Percentiles rank a stretch among this genome's conserved stretches.
These are phyloP conservation scores for Rissa tridactyla DNA, from an alignment of 2,113 vertebrate species.

Conservation along the genomic window DNA sequence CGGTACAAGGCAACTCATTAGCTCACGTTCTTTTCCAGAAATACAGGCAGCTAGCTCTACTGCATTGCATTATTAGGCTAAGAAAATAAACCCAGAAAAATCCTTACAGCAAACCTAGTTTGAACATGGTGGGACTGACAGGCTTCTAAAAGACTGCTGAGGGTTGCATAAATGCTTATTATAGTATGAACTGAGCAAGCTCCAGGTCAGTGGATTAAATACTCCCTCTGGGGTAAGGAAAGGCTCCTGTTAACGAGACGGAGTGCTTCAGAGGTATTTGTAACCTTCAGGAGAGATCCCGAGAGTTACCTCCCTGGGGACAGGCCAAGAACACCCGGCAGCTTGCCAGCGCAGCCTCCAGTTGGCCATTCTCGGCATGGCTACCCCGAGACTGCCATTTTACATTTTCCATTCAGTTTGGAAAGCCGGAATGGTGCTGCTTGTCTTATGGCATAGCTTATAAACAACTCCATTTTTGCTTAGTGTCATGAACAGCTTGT, in stretches of 20 bases:
- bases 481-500: neutral
- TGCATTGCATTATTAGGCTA: accelerated
- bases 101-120: neutral
- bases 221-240: neutral
- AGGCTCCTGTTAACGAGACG: neutral
- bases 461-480: neutral
- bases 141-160: neutral
- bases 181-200: neutral
- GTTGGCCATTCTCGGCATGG: neutral
- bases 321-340: neutral
- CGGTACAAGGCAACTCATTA: neutral
- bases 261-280: neutral
- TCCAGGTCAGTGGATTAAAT: neutral
- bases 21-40: neutral
- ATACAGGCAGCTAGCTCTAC: neutral
- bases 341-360: neutral
- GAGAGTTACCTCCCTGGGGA: neutral
- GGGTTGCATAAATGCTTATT: neutral
- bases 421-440: neutral
- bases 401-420: neutral
- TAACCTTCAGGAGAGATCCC: neutral
- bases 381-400: neutral
- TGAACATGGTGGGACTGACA: neutral
- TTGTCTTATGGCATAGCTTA: neutral
- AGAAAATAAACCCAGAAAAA: neutral